phyloP scores from a whole-genome alignment of 2,888 invertebrate species.

The Gisinianus flammeolus region DNA sequence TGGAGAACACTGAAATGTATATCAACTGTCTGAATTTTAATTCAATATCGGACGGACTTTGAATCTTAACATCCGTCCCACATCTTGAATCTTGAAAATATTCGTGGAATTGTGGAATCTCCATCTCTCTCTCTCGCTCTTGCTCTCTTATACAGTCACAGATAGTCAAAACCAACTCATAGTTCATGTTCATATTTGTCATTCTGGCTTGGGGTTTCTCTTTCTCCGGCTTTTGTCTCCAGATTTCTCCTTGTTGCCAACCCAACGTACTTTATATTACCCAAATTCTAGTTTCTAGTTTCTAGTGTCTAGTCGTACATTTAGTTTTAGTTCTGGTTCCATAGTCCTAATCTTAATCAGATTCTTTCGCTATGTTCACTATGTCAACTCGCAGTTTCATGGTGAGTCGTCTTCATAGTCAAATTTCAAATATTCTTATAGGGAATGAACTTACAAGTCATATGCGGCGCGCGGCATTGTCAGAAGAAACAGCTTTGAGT shows the following conservation, averaged over 20 bases:
- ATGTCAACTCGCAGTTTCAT: not conserved
- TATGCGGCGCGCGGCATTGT: not conserved
- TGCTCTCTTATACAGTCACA: too few species aligned
- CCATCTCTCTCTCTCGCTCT: too few species aligned
- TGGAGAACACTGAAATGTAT: constrained; percentile 3
- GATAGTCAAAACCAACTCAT: not conserved
- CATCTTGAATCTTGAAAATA: not conserved
- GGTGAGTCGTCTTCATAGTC: too few species aligned
- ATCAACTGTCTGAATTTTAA: constrained; percentile 27
- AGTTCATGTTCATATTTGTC: not conserved
- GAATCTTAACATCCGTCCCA: constrained; percentile 1
- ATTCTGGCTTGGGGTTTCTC: not conserved
- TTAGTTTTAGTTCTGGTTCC: not conserved
- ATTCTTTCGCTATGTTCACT: not conserved
- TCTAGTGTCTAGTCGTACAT: not conserved
- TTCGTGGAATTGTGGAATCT: not conserved
- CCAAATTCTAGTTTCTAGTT: not conserved
- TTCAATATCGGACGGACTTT: constrained; percentile 30
- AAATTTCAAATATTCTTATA: not conserved
- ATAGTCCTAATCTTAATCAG: not conserved
- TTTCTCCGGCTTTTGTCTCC: not conserved
- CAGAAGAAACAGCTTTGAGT: not conserved
- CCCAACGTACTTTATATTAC: not conserved
- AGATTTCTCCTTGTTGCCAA: not conserved
- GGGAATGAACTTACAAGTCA: not conserved